Conservation (phyloP, 1,140 invertebrate species). For the Radopholus similis region DNA sequence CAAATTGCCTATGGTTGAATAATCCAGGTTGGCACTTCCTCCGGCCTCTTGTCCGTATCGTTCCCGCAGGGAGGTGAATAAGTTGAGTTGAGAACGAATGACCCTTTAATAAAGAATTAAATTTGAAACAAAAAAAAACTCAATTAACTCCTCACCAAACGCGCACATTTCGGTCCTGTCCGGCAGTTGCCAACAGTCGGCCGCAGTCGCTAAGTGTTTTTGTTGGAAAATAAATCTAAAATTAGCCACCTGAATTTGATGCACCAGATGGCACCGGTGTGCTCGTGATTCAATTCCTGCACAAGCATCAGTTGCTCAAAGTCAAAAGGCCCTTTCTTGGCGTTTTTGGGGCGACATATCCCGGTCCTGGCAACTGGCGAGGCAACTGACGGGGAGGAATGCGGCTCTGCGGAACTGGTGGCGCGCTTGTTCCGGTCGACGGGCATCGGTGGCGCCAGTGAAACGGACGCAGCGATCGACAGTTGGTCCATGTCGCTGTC, state of each 20-base stretch:
- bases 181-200: conserved; percentile 84
- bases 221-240: conserved; percentile 7
- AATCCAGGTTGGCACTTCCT: not conserved
- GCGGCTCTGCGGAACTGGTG: conserved; percentile 12
- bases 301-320: conserved; percentile 76
- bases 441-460: not conserved
- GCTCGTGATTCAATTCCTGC: conserved; percentile 74
- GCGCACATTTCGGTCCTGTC: conserved; percentile 84
- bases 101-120: conserved; percentile 3
- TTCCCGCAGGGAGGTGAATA: conserved; percentile 4
- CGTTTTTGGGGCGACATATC: conserved; percentile 51
- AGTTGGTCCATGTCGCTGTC: conserved; percentile 17
- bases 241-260: conserved; percentile 83
- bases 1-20: conserved; percentile 4
- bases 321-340: conserved; percentile 86
- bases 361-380: not conserved
- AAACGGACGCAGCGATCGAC: conserved; percentile 1
- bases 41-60: not conserved
- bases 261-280: conserved; percentile 89
- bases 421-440: not conserved
- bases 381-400: not conserved
- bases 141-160: conserved; percentile 71
- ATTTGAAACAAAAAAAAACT: conserved; percentile 6
- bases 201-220: conserved; percentile 69
- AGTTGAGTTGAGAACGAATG: conserved; percentile 4